Conservation (phyloP, 1,140 invertebrate species). For the Heterodera carotae region DNA sequence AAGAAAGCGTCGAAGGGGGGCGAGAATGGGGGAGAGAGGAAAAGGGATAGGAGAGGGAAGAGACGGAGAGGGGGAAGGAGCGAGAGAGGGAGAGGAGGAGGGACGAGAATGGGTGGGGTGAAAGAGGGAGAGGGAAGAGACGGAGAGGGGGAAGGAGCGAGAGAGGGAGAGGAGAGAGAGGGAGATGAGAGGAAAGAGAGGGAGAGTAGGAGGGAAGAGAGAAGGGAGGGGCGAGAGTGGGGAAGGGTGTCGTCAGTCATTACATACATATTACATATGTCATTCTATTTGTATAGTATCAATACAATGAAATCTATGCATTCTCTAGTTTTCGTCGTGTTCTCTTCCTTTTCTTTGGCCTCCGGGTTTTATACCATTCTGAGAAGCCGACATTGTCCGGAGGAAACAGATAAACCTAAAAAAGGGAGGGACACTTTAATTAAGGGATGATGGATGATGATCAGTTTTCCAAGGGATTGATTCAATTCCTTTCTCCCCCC, state of each 20-base stretch:
- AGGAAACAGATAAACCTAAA: conserved; percentile 59
- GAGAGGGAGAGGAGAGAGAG: neutral
- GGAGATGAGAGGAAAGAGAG: neutral
- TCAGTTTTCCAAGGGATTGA: no score
- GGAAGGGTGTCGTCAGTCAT: no score
- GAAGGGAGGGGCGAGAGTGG: no score
- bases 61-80: no score
- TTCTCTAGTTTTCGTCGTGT: conserved; percentile 12
- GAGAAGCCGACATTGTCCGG: conserved; percentile 58
- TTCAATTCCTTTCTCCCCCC: neutral
- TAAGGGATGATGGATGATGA: no score
- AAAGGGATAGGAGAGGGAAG: no score
- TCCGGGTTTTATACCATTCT: conserved; percentile 62
- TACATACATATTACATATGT: no score
- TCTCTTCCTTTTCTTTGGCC: conserved; percentile 17
- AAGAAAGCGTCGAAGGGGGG: neutral
- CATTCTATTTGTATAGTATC: no score
- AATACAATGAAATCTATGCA: neutral
- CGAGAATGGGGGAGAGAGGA: no score
- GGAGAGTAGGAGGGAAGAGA: no score
- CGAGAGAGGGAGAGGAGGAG: no score
- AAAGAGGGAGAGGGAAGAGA: neutral
- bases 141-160: neutral
- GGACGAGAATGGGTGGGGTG: no score
- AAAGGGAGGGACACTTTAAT: neutral